Conservation (phyloP, 1,140 invertebrate genomes). For the Mercenaria mercenaria region DNA sequence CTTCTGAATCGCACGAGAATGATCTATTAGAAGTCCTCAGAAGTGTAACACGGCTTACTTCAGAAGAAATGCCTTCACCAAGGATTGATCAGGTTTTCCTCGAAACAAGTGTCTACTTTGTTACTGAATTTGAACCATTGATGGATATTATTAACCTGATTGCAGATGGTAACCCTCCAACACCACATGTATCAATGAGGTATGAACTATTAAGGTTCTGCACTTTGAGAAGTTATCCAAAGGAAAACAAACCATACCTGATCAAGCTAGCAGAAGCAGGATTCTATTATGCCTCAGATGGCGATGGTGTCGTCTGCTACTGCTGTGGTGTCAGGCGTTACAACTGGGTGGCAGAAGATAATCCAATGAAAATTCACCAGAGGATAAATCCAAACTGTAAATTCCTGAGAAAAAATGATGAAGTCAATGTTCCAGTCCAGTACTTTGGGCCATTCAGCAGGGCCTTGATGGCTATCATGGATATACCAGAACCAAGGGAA, state of each 20-base stretch:
- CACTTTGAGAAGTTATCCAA: slow-evolving; percentile 55
- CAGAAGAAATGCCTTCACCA: background rate
- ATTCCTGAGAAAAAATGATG: slow-evolving; percentile 53
- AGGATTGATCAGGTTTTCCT: background rate
- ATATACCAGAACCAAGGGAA: too few relatives aligned
- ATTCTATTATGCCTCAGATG: too few relatives aligned
- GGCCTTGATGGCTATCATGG: background rate
- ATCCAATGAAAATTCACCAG: slow-evolving; percentile 46
- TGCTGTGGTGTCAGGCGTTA: slow-evolving; percentile 50
- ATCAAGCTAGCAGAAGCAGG: too few relatives aligned
- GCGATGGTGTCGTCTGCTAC: too few relatives aligned
- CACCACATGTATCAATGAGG: slow-evolving; percentile 42
- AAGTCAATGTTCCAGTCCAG: too few relatives aligned
- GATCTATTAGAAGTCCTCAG: background rate
- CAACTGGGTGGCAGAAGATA: slow-evolving; percentile 38
- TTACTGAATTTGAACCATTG: background rate
- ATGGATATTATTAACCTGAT: slow-evolving; percentile 11
- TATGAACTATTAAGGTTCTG: slow-evolving; percentile 52
- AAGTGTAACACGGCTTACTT: background rate
- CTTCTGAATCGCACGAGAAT: too few relatives aligned
- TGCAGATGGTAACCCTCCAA: background rate
- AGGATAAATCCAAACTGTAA: slow-evolving; percentile 35
- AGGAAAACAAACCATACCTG: too few relatives aligned
- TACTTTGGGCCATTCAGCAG: slow-evolving; percentile 17
- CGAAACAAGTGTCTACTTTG: background rate